These are phyloP conservation scores for Vanacampus margaritifer DNA, from an alignment of 2,113 vertebrate genomes.

Conservation along the genomic window DNA sequence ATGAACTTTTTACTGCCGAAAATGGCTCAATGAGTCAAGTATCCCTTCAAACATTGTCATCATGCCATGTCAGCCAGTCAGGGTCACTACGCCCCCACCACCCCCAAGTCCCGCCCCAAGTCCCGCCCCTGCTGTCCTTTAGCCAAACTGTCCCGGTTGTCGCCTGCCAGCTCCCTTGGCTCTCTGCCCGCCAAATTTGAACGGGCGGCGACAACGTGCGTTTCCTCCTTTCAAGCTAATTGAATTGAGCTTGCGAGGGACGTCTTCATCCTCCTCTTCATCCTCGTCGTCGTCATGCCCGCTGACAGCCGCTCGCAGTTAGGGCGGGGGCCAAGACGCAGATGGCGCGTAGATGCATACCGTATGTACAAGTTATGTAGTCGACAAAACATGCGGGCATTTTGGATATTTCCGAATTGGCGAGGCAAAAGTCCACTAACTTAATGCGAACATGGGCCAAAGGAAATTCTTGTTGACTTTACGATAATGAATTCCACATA, in stretches of 20 bases:
- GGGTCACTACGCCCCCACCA: slow-evolving; percentile 14
- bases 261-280: slow-evolving; percentile 26
- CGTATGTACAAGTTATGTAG: too few species aligned
- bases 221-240: slow-evolving; percentile 51
- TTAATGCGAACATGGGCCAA: too few species aligned
- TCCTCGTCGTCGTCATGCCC: slow-evolving; percentile 18
- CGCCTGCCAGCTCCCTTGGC: slow-evolving; percentile 47
- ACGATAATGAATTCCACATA: too few species aligned
- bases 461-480: too few species aligned
- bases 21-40: too few species aligned
- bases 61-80: slow-evolving; percentile 40
- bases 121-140: background rate
- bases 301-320: background rate
- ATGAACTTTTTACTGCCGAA: too few species aligned
- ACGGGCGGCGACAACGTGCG: slow-evolving; percentile 40
- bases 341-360: too few species aligned
- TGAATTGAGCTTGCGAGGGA: slow-evolving; percentile 31
- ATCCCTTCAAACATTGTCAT: slow-evolving; percentile 10
- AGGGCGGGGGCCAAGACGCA: background rate
- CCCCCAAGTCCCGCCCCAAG: background rate
- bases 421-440: too few species aligned
- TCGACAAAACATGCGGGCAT: too few species aligned
- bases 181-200: slow-evolving; percentile 30
- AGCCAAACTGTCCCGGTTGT: slow-evolving; percentile 20
- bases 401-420: too few species aligned